phyloP scores from a whole-genome alignment of 2,797 vertebrate genomes.

The Tarsius wallacei region DNA sequence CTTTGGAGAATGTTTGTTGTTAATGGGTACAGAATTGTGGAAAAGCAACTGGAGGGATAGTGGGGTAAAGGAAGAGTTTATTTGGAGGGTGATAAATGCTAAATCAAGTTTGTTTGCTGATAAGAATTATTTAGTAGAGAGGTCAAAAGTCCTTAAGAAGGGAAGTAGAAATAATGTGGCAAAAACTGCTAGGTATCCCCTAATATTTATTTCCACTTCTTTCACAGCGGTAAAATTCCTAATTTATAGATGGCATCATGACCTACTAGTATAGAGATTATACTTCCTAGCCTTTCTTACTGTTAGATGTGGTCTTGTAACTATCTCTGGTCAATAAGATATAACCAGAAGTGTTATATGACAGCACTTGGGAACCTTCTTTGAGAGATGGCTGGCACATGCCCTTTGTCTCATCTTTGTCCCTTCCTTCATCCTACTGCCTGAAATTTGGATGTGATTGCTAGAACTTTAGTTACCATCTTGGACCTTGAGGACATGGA shows the following conservation, averaged over 20 bases:
- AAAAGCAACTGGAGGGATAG: background rate
- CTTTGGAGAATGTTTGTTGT: conserved; percentile 57
- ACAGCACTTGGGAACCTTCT: background rate
- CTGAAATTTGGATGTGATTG: conserved; percentile 33
- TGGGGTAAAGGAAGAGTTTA: conserved; percentile 16
- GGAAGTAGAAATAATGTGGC: background rate
- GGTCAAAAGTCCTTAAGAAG: background rate
- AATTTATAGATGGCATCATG: background rate
- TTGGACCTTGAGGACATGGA: conserved; percentile 1
- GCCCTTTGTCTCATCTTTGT: background rate
- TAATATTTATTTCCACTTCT: background rate
- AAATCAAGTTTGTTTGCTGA: background rate
- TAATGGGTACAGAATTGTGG: background rate
- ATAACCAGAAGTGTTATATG: background rate
- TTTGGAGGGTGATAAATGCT: conserved; percentile 10
- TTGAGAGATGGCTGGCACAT: conserved; percentile 10
- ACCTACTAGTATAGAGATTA: conserved; percentile 37
- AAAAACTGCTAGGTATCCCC: conserved; percentile 14
- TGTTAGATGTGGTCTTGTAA: background rate
- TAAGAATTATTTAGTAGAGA: conserved; percentile 27
- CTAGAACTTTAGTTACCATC: conserved; percentile 8
- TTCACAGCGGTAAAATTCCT: conserved; percentile 18
- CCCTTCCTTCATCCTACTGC: background rate
- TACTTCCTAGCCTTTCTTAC: background rate
- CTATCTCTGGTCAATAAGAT: conserved; percentile 23